phyloP scores from a whole-genome alignment of 2,113 vertebrate species.

The Pelusios castaneus region DNA sequence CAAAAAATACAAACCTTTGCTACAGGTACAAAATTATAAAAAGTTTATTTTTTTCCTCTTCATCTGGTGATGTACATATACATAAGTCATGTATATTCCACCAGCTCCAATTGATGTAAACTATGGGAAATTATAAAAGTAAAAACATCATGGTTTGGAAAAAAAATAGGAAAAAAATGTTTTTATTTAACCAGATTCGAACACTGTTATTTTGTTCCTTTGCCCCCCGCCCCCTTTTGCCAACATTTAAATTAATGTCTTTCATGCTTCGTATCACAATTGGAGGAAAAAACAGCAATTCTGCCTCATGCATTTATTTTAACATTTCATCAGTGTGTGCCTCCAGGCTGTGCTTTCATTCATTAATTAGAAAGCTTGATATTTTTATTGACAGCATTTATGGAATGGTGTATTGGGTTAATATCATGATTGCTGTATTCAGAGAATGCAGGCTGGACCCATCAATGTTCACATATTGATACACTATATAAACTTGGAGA shows the following conservation, averaged over 20 bases:
- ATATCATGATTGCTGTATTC: background rate
- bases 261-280: conserved; percentile 80
- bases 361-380: conserved; percentile 38
- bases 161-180: conserved; percentile 63
- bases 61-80: conserved; percentile 67
- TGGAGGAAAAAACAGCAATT: conserved; percentile 71
- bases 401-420: background rate
- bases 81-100: conserved; percentile 67
- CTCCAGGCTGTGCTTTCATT: conserved; percentile 58
- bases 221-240: conserved; percentile 70
- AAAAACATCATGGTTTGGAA: conserved; percentile 9
- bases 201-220: conserved; percentile 53
- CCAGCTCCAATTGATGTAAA: conserved; percentile 60
- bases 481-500: conserved; percentile 12
- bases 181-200: conserved; percentile 55
- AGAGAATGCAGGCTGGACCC: background rate
- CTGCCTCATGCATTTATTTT: conserved; percentile 80
- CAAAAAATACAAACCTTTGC: conserved; percentile 82
- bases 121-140: conserved; percentile 28
- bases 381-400: conserved; percentile 76
- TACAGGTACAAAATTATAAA: conserved; percentile 84
- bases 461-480: background rate
- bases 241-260: conserved; percentile 76
- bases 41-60: conserved; percentile 65
- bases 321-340: conserved; percentile 65